These are phyloP conservation scores for Drosophila paramelanica DNA, from an alignment of 2,888 invertebrate genomes.

Conservation along the genomic window DNA sequence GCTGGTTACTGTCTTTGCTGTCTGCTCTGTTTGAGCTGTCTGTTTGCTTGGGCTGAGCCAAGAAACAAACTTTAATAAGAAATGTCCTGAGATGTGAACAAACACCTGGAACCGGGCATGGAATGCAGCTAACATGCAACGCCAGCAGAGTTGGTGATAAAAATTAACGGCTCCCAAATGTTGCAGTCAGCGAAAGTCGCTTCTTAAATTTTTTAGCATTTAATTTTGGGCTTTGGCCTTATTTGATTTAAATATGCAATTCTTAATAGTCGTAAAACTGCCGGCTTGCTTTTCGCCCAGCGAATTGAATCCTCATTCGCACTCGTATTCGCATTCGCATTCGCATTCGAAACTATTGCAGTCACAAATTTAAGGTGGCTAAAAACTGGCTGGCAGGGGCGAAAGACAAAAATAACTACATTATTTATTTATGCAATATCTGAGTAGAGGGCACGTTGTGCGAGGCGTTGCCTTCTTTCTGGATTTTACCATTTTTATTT, in stretches of 20 bases:
- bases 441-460: conserved; percentile 39
- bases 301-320: conserved; percentile 65
- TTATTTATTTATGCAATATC: conserved; percentile 77
- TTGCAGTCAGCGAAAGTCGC: conserved; percentile 63
- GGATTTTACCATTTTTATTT: conserved; percentile 49
- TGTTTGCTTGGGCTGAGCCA: conserved; percentile 37
- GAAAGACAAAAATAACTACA: conserved; percentile 74
- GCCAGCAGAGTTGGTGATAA: conserved; percentile 58
- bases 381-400: conserved; percentile 39
- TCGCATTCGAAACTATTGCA: conserved; percentile 61
- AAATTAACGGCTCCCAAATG: conserved; percentile 69
- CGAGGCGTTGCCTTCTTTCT: conserved; percentile 14
- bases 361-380: conserved; percentile 44
- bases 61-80: conserved; percentile 69
- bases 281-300: conserved; percentile 17
- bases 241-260: conserved; percentile 78
- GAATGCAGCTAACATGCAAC: conserved; percentile 58
- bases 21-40: conserved; percentile 5
- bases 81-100: conserved; percentile 37
- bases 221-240: conserved; percentile 53
- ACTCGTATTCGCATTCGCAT: conserved; percentile 22
- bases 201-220: conserved; percentile 72
- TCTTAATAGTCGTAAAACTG: conserved; percentile 61
- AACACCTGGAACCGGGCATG: conserved; percentile 49
- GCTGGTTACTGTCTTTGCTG: conserved; percentile 10